A percentile compares a stretch with the other conserved stretches of the same genome.
Evolutionary conservation across 2,113 vertebrate species (phyloP).

Genomic region (Amia ocellicauda): DNA sequence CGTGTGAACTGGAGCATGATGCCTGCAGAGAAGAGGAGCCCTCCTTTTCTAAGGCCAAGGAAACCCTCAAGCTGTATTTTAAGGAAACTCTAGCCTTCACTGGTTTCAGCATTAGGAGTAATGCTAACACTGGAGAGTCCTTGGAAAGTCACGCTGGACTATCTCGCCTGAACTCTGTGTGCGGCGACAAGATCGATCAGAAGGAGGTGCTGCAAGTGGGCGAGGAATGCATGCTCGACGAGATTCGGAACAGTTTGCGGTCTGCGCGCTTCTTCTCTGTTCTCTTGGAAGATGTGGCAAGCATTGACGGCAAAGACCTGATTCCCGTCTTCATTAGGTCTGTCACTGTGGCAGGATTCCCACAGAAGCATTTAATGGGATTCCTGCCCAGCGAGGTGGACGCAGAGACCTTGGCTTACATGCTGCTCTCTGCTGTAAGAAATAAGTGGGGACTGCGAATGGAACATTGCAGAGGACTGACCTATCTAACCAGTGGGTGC

Average conservation of each 20-base stretch:
- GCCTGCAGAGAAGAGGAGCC: conserved; percentile 45
- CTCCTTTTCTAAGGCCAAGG: conserved; percentile 58
- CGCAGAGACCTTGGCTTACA: conserved; percentile 75
- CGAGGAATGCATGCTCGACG: conserved; percentile 82
- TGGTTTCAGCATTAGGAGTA: conserved; percentile 78
- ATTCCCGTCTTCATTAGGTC: conserved; percentile 85
- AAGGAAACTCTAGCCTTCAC: conserved; percentile 80
- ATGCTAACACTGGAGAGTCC: conserved; percentile 73
- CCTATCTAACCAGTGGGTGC: conserved; percentile 59
- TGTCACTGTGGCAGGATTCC: conserved; percentile 81
- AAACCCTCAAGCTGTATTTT: conserved; percentile 64
- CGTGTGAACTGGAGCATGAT: conserved; percentile 31
- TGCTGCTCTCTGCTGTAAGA: conserved; percentile 79
- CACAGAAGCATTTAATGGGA: conserved; percentile 86
- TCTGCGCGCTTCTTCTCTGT: conserved; percentile 87
- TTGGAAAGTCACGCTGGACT: conserved; percentile 71
- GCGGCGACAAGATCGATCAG: conserved; percentile 73
- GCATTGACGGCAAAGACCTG: conserved; percentile 83
- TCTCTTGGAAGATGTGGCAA: conserved; percentile 79
- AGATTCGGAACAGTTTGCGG: conserved; percentile 79
- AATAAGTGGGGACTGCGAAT: conserved; percentile 92
- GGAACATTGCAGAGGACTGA: conserved; percentile 83
- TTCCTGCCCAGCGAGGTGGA: conserved; percentile 86
- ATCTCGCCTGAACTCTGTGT: conserved; percentile 53
- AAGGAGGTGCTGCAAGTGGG: conserved; percentile 88